A percentile compares a stretch with the other conserved stretches of the same genome.
Conservation (phyloP, 1,140 invertebrate species). For the Conus ventricosus region DNA sequence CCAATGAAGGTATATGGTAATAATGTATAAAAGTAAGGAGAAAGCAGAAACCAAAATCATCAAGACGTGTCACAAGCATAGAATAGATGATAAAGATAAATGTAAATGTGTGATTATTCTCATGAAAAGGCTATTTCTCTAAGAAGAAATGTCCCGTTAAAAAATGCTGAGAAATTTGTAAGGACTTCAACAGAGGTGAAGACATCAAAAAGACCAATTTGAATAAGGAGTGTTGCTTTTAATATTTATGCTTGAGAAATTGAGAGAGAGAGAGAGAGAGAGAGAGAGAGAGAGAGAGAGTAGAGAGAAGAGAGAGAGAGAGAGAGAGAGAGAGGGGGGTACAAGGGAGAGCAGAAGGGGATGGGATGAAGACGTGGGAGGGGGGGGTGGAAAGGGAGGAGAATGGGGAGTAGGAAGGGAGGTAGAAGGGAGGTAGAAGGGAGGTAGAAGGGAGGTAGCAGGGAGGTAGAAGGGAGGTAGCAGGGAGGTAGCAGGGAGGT, state of each 20-base stretch:
- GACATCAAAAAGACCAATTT: neutral
- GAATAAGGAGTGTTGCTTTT: neutral
- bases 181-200: neutral
- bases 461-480: neutral
- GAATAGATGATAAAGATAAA: neutral
- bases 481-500: neutral
- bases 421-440: neutral
- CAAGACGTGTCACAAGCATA: neutral
- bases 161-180: no score
- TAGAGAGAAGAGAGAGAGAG: neutral
- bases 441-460: neutral
- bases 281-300: neutral
- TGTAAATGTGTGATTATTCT: no score
- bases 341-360: neutral
- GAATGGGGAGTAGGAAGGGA: neutral
- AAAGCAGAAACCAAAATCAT: neutral
- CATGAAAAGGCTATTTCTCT: no score
- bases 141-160: no score
- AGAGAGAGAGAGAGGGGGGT: neutral
- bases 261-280: neutral
- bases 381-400: neutral
- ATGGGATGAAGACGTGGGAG: neutral
- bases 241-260: neutral
- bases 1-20: neutral
- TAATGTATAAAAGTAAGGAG: neutral